Evolutionary conservation across 2,113 vertebrate genomes (phyloP), one percentile per base, ranked within the genome.

Genomic region (Dolichotis patagonum): DNA sequence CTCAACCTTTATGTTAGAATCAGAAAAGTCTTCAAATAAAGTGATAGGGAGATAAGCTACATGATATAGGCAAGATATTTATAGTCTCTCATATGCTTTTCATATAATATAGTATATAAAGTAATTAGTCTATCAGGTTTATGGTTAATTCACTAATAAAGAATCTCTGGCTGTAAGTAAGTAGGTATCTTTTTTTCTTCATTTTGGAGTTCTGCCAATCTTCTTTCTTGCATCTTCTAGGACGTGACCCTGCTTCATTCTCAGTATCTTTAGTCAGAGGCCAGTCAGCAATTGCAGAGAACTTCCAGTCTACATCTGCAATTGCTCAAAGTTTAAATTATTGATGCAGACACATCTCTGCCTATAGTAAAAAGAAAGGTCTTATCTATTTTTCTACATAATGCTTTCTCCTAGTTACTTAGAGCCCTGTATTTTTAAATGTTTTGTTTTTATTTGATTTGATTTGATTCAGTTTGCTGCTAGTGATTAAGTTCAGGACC

Each of bases 91-190:
- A 35, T 82, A n/a, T 49, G 19, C 56, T 75, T 82, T 92, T 54
- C 43, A 86, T 75, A 24, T 41, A 92, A 41, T 63, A 11, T 60
- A 41, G 5, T 49, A 38, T 35, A 52, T 52, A 38, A 3, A 65
- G 62, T 85, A 75, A 56, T 75, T 52, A 49, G 19, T 71, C 60
- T 63, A 62, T 12, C 32, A 78, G 26, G 5, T 56, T 49, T 58
- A 24, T 41, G n/a, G 49, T 92, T 90, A 90, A 90, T 46, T 73
- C 90, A 43, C 77, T 67, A 77, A 67, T 73, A 58, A 84, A 94
- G 58, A 41, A 7, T 63, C 38, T 90, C 32, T 65, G 28, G 62
- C 52, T 35, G 16, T 71, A n/a, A 84, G 82, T 85, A n/a, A 3
- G 78, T 92, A 41, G n/a, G 2, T 49, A 22, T 56, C 63, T 67